Evolutionary conservation across 2,888 invertebrate species (phyloP).

Genomic region (Andricus curvator): DNA sequence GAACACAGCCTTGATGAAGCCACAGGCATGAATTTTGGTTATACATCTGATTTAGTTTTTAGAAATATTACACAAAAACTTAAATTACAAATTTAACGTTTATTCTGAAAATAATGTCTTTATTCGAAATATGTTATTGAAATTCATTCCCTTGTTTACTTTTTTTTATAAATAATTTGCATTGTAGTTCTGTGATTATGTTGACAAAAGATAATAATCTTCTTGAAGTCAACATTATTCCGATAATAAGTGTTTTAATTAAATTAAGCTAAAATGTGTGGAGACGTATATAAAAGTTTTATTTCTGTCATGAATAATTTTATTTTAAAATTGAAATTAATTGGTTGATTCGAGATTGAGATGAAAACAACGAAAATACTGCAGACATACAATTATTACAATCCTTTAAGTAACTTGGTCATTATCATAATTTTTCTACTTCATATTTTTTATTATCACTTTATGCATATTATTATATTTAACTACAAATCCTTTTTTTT

Average conservation of each 20-base stretch:
- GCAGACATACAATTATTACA: too few relatives aligned
- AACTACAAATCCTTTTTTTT: neutral
- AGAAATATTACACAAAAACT: too few relatives aligned
- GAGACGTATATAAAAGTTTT: neutral
- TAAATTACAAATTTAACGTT: too few relatives aligned
- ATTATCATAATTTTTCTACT: too few relatives aligned
- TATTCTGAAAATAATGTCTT: neutral
- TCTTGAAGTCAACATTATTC: neutral
- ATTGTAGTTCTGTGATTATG: neutral
- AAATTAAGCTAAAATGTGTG: neutral
- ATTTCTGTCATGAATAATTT: neutral
- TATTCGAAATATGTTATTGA: neutral
- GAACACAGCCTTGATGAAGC: too few relatives aligned
- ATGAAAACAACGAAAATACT: too few relatives aligned
- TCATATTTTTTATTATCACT: too few relatives aligned
- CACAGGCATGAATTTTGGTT: too few relatives aligned
- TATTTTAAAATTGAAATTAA: neutral
- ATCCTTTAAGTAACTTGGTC: too few relatives aligned
- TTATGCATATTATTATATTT: too few relatives aligned
- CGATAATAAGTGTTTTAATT: neutral
- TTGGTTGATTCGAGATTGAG: neutral
- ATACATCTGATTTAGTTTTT: too few relatives aligned
- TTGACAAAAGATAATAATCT: neutral
- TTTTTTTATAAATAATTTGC: neutral
- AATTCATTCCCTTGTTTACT: neutral